Evolutionary conservation across 2,113 vertebrate species (phyloP).

Genomic region (Strix aluco): DNA sequence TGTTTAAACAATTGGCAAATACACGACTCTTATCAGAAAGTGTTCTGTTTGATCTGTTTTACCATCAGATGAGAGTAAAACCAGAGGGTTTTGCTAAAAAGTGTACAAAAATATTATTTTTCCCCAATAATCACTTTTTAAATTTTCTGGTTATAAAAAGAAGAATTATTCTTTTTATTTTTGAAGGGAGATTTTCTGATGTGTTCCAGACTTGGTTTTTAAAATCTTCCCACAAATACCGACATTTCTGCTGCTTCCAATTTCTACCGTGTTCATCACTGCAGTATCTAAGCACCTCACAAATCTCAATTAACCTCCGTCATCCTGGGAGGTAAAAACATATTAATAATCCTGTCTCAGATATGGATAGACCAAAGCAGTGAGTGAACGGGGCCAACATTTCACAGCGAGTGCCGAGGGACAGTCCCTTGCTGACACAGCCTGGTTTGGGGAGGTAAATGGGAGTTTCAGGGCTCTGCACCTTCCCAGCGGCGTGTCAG

Average conservation of each 20-base stretch:
- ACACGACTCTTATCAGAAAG: not conserved
- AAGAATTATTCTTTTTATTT: not conserved
- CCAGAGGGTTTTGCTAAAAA: not conserved
- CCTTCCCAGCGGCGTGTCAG: not conserved
- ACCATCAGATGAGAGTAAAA: slow-evolving; percentile 2
- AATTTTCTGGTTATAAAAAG: not conserved
- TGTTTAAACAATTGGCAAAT: slow-evolving; percentile 13
- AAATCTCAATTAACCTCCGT: slow-evolving; percentile 54
- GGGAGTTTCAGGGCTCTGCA: not conserved
- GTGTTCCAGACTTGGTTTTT: not conserved
- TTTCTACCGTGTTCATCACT: not conserved
- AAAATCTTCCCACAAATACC: not conserved
- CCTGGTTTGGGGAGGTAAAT: not conserved
- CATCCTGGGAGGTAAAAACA: not conserved
- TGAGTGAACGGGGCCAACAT: not conserved
- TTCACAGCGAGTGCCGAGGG: fast-evolving
- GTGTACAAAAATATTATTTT: not conserved
- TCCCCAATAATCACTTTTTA: not conserved
- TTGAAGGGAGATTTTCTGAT: not conserved
- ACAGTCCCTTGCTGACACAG: not conserved
- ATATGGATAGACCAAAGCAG: not conserved
- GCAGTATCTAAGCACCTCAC: not conserved
- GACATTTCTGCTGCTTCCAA: not conserved
- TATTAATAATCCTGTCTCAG: slow-evolving; percentile 26
- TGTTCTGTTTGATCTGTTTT: not conserved